Percentiles rank a stretch among this genome's conserved stretches.
Conservation (phyloP, 1,140 invertebrate genomes). For the Drosophila lacertosa region DNA sequence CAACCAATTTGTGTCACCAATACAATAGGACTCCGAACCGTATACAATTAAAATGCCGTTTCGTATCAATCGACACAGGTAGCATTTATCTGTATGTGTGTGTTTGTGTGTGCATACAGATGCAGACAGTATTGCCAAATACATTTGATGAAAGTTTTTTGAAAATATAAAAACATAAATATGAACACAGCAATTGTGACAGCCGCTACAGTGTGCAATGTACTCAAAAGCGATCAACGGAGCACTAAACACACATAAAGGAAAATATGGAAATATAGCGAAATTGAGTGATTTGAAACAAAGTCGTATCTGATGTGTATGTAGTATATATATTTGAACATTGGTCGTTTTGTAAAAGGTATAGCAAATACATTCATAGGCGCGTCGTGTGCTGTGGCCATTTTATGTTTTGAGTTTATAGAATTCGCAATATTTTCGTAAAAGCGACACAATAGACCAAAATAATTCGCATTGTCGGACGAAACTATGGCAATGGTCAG, state of each 20-base stretch:
- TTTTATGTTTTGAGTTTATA: constrained; percentile 42
- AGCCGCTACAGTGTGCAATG: constrained; percentile 24
- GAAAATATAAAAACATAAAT: constrained; percentile 45
- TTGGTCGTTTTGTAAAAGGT: background rate
- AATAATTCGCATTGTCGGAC: constrained; percentile 68
- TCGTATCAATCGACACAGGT: constrained; percentile 17
- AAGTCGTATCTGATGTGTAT: constrained; percentile 8
- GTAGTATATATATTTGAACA: background rate
- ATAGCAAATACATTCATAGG: constrained; percentile 11
- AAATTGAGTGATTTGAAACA: constrained; percentile 18
- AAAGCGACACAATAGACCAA: constrained; percentile 55
- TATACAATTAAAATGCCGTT: constrained; percentile 57
- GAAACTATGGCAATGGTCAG: constrained; percentile 39
- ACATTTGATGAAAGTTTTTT: constrained; percentile 61
- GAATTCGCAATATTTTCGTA: constrained; percentile 61
- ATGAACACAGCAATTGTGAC: constrained; percentile 42
- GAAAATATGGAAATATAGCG: constrained; percentile 21
- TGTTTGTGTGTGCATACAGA: constrained; percentile 4
- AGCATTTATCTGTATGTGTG: background rate
- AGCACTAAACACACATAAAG: constrained; percentile 2
- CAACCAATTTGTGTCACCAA: constrained; percentile 74
- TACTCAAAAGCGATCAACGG: constrained; percentile 12
- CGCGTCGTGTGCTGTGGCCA: constrained; percentile 4
- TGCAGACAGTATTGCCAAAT: constrained; percentile 13
- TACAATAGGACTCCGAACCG: constrained; percentile 20